These are phyloP conservation scores for Danaus plexippus DNA, from an alignment of 1,140 invertebrate genomes.

Conservation along the genomic window DNA sequence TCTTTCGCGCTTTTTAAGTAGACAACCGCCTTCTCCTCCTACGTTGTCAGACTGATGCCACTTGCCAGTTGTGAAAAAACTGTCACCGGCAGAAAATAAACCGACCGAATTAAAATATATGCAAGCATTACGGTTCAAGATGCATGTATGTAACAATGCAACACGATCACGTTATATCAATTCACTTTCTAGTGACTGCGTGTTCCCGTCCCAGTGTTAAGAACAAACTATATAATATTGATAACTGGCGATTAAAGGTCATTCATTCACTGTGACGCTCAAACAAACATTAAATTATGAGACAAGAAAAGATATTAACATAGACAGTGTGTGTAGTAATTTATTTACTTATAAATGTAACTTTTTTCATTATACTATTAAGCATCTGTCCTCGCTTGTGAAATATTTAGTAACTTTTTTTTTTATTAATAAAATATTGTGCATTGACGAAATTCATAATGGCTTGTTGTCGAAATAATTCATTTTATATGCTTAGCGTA, in stretches of 20 bases:
- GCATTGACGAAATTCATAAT: too few relatives aligned
- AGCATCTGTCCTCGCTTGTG: too few relatives aligned
- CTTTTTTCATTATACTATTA: not conserved
- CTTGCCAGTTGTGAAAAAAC: conserved; percentile 35
- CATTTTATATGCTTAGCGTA: too few relatives aligned
- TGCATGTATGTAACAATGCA: conserved; percentile 25
- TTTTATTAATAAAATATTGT: too few relatives aligned
- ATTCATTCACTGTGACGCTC: conserved; percentile 12
- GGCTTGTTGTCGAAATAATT: too few relatives aligned
- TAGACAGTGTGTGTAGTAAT: not conserved
- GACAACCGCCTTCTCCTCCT: conserved; percentile 31
- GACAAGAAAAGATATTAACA: not conserved
- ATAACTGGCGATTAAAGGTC: conserved; percentile 29
- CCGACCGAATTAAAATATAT: conserved; percentile 48
- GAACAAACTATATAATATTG: conserved; percentile 37
- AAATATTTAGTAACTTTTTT: too few relatives aligned
- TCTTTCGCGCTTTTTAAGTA: conserved; percentile 25
- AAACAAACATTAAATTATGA: conserved; percentile 9
- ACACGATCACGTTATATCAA: conserved; percentile 33
- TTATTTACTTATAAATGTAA: conserved; percentile 1
- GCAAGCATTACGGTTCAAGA: conserved; percentile 22
- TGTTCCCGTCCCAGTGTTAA: conserved; percentile 37
- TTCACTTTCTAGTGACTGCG: conserved; percentile 52
- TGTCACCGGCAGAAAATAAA: conserved; percentile 47
- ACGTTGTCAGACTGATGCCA: conserved; percentile 47